Conservation (phyloP, 1,140 invertebrate genomes). For the Argopecten irradians region DNA sequence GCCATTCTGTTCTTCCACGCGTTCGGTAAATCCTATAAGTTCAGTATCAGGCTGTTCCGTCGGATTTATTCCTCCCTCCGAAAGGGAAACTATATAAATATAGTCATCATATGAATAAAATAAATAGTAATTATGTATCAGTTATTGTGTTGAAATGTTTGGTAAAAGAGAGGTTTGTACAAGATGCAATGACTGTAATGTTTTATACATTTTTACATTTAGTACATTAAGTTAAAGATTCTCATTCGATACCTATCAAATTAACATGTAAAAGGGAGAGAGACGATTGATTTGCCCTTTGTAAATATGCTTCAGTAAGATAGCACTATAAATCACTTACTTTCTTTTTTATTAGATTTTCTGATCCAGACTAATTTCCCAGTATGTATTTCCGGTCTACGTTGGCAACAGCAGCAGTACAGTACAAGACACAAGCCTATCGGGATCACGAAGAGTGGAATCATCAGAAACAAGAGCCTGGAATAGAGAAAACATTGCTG, state of each 20-base stretch:
- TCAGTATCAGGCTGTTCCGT: background rate
- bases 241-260: too few species aligned
- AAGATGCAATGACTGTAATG: too few species aligned
- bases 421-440: background rate
- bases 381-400: background rate
- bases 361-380: background rate
- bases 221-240: too few species aligned
- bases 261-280: too few species aligned
- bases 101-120: too few species aligned
- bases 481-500: background rate
- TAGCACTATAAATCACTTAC: background rate
- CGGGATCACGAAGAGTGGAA: background rate
- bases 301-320: too few species aligned
- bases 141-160: too few species aligned
- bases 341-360: conserved; percentile 19
- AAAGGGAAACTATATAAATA: background rate
- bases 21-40: background rate
- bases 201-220: too few species aligned
- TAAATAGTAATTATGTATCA: too few species aligned
- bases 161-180: too few species aligned
- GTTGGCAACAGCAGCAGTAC: background rate
- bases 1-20: background rate
- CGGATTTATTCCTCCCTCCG: background rate
- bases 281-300: too few species aligned
- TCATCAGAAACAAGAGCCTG: background rate